phyloP scores from a whole-genome alignment of 2,888 invertebrate genomes.

The Cosmia trapezina region DNA sequence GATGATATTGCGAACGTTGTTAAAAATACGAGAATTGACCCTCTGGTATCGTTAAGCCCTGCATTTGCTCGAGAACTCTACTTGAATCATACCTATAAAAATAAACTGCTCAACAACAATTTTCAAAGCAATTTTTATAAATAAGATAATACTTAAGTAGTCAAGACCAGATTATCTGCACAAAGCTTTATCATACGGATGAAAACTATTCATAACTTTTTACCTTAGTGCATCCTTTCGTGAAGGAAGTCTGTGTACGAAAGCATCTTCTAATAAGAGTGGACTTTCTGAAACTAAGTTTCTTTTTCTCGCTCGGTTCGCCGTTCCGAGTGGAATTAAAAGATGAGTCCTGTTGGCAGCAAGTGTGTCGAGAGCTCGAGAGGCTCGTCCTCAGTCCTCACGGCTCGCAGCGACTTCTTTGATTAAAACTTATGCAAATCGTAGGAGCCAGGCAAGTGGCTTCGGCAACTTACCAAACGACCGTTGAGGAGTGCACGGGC shows the following conservation, averaged over 20 bases:
- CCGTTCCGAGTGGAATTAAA: constrained; percentile 53
- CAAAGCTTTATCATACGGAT: not conserved
- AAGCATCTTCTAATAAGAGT: constrained; percentile 22
- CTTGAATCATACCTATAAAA: not conserved
- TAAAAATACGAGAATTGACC: too few relatives aligned
- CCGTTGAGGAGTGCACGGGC: constrained; percentile 51
- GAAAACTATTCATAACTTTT: not conserved
- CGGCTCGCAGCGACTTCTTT: constrained; percentile 74
- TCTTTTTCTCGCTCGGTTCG: not conserved
- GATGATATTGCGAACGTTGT: too few relatives aligned
- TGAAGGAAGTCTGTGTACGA: not conserved
- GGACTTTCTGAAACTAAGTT: constrained; percentile 29
- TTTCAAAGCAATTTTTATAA: not conserved
- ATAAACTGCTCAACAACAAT: not conserved
- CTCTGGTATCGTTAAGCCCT: not conserved
- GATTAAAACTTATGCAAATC: constrained; percentile 87
- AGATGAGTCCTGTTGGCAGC: constrained; percentile 58
- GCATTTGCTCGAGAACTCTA: not conserved
- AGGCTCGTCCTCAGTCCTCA: constrained; percentile 57
- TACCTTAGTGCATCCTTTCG: not conserved
- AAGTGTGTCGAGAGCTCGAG: constrained; percentile 63
- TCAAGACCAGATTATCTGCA: not conserved
- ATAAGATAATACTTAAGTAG: not conserved
- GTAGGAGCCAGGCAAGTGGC: constrained; percentile 75
- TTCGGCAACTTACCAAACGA: constrained; percentile 73